These are phyloP conservation scores for Laupala kohalensis DNA, from an alignment of 1,140 invertebrate species.

Conservation along the genomic window DNA sequence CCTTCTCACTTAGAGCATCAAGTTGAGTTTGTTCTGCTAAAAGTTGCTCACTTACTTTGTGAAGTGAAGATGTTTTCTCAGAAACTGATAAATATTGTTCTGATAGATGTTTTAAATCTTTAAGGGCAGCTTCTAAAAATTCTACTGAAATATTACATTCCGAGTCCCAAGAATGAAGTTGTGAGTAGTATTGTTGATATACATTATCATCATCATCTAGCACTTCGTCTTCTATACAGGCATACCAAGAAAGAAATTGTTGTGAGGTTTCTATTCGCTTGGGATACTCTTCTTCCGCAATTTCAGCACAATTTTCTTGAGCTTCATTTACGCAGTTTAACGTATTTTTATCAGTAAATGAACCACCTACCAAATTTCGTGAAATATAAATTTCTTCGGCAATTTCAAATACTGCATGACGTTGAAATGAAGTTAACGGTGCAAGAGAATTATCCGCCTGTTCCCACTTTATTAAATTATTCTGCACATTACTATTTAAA, in stretches of 20 bases:
- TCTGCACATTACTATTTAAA: not conserved
- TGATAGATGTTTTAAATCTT: conserved; percentile 54
- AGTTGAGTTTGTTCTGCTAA: conserved; percentile 71
- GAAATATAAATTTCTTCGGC: conserved; percentile 5
- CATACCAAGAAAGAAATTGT: conserved; percentile 37
- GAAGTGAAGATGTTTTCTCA: conserved; percentile 78
- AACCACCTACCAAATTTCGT: not conserved
- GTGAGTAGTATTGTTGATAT: conserved; percentile 53
- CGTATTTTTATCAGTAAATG: no score
- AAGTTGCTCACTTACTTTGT: conserved; percentile 78
- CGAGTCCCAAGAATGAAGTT: conserved; percentile 47
- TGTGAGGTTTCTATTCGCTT: conserved; percentile 6
- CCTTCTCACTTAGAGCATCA: conserved; percentile 60
- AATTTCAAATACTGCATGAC: conserved; percentile 7
- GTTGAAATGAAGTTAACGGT: conserved; percentile 7
- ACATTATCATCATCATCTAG: conserved; percentile 46
- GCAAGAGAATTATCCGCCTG: conserved; percentile 5
- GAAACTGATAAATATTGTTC: conserved; percentile 73
- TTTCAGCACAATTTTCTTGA: not conserved
- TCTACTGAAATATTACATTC: conserved; percentile 56
- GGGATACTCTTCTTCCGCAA: no score
- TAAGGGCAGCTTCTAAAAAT: conserved; percentile 54
- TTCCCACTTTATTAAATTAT: conserved; percentile 10
- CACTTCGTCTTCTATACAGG: conserved; percentile 45
- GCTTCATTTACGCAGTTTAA: not conserved